Evolutionary conservation across 2,888 invertebrate species (phyloP), one percentile per base, ranked within the genome.

Genomic region (Synergus itoensis): DNA sequence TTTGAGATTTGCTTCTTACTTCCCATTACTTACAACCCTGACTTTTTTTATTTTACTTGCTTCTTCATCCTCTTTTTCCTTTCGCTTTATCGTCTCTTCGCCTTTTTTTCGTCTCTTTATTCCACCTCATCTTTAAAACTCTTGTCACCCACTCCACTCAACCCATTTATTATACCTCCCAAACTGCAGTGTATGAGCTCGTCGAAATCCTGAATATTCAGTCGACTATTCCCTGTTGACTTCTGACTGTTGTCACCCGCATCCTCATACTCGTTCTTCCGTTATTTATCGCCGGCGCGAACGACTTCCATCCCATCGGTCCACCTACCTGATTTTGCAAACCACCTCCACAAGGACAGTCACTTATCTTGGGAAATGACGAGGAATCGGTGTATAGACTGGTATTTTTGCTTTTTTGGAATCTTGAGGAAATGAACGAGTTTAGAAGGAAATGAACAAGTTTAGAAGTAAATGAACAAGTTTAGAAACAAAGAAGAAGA

Each of bases 221-320:
- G 60, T 12, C 75, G 78, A 77, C 82, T 78, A 81, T 82, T 79
- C 83, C 79, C 81, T 78, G 82, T 79, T 82, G 83, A 83, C 83
- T 83, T 82, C 83, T 82, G 83, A 83, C 83, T 83, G 83, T 83
- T 83, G 82, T 83, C 83, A 83, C 83, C 83, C 83, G 83, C 83
- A 82, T 83, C 82, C 83, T 83, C 82, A 82, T 83, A 80, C 83
- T 80, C 80, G 83, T 79, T 79, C 80, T 76, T 80, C 79, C 80
- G 82, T 83, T 83, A 83, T 83, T 83, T 83, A 83, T 82, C 81
- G 81, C 82, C 80, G 80, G 82, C 82, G 80, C 79, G 79, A 65
- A 77, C 76, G 77, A 82, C 83, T 83, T 80, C 83, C 77, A 83
- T 83, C 81, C 82, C 81, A 80, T 82, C 81, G 83, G 83, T 81